Evolutionary conservation across 2,888 invertebrate genomes (phyloP).

Genomic region (Rotaria socialis): DNA sequence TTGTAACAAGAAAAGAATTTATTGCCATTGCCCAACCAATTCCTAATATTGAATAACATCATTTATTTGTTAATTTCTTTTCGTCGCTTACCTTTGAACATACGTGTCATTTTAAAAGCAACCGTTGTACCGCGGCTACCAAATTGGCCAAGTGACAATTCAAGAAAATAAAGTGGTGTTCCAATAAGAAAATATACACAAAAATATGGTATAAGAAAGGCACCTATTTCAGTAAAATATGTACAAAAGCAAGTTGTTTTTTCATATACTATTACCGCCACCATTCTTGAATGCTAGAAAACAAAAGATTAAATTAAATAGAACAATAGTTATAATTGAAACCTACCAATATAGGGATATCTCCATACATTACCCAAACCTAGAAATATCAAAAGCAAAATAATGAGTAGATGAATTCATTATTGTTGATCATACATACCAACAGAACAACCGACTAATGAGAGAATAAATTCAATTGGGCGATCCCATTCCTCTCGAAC

Average conservation of each 20-base stretch:
- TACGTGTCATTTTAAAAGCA: constrained; percentile 20
- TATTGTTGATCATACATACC: background rate
- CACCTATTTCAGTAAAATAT: background rate
- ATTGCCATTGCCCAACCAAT: constrained; percentile 18
- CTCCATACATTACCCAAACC: constrained; percentile 27
- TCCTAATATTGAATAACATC: background rate
- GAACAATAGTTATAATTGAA: background rate
- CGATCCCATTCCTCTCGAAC: constrained; percentile 32
- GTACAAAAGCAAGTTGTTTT: no score
- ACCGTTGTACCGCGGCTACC: background rate
- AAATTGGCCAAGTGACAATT: constrained; percentile 24
- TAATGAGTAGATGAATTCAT: background rate
- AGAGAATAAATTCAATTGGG: constrained; percentile 20
- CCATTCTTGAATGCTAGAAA: constrained; percentile 24
- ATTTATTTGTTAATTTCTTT: background rate
- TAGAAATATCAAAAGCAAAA: background rate
- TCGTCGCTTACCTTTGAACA: background rate
- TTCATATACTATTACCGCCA: background rate
- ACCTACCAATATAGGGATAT: constrained; percentile 25
- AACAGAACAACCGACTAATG: constrained; percentile 21
- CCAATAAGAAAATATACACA: constrained; percentile 24
- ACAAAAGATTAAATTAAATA: background rate
- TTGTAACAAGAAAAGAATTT: background rate
- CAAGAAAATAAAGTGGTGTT: constrained; percentile 24
- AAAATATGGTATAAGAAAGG: constrained; percentile 31